Conservation (phyloP, 1,140 invertebrate genomes). For the Euura saliciscinereae region DNA sequence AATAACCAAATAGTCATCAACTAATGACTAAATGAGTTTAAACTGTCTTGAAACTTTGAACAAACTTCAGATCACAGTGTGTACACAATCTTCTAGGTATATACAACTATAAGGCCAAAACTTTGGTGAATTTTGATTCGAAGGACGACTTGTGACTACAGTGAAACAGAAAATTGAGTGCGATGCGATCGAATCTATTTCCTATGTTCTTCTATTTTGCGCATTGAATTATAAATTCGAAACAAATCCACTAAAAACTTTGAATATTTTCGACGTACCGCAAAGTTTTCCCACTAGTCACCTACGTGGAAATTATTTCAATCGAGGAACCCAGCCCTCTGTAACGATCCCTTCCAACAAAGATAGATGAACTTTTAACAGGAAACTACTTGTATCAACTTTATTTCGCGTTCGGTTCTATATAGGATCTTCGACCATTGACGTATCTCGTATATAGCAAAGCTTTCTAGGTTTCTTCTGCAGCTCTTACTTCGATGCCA, state of each 20-base stretch:
- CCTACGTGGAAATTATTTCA: too few species aligned
- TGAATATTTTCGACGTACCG: too few species aligned
- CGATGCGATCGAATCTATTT: too few species aligned
- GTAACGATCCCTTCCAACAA: neutral
- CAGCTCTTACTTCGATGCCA: conserved; percentile 18
- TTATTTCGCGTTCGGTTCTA: neutral
- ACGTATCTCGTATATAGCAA: neutral
- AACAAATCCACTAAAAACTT: too few species aligned
- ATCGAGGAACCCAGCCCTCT: neutral
- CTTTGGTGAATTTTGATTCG: neutral
- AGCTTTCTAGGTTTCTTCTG: conserved; percentile 5
- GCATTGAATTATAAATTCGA: too few species aligned
- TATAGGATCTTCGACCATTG: neutral
- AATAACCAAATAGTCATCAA: conserved; percentile 4
- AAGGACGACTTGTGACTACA: too few species aligned
- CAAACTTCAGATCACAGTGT: conserved; percentile 24
- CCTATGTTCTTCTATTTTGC: too few species aligned
- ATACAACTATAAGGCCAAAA: neutral
- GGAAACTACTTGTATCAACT: conserved; percentile 12
- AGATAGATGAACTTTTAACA: conserved; percentile 27
- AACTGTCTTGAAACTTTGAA: conserved; percentile 21
- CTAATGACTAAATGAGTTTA: neutral
- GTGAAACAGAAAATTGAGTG: too few species aligned
- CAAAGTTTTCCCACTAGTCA: too few species aligned
- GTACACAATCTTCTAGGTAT: conserved; percentile 9